phyloP scores from a whole-genome alignment of 2,888 invertebrate species.

The Lasioglossum pauxillum region DNA sequence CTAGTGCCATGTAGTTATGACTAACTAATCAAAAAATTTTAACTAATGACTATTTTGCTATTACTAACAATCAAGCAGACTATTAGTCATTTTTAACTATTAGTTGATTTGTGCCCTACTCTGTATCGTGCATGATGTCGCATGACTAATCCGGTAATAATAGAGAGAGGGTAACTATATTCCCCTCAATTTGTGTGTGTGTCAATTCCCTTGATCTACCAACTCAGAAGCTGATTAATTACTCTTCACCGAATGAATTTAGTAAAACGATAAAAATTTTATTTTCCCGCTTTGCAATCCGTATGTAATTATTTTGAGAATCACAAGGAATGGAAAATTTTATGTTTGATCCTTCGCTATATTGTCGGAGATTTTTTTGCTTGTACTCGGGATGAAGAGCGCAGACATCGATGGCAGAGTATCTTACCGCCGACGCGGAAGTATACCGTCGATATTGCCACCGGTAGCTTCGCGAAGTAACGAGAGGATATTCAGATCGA shows the following conservation, averaged over 20 bases:
- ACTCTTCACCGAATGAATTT: not conserved
- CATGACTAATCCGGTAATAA: no score
- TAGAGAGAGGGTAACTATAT: no score
- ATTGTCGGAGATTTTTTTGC: constrained; percentile 1
- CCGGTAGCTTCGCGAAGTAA: constrained; percentile 38
- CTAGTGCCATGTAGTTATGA: no score
- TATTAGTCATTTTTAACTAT: no score
- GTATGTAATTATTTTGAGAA: not conserved
- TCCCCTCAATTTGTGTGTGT: no score
- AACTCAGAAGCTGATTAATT: not conserved
- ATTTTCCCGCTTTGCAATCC: not conserved
- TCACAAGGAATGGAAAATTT: not conserved
- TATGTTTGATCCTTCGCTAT: not conserved
- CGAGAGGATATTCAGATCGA: constrained; percentile 53
- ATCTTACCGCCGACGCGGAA: constrained; percentile 44
- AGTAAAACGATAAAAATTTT: not conserved
- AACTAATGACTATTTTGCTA: no score
- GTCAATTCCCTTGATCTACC: no score
- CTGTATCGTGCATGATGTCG: no score
- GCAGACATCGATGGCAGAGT: constrained; percentile 40
- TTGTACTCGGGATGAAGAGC: constrained; percentile 31
- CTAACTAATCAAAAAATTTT: no score
- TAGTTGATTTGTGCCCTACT: no score
- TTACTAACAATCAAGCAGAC: no score
- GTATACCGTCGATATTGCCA: constrained; percentile 36